Evolutionary conservation across 2,888 invertebrate species (phyloP).

Genomic region (Lasioglossum zephyrum): DNA sequence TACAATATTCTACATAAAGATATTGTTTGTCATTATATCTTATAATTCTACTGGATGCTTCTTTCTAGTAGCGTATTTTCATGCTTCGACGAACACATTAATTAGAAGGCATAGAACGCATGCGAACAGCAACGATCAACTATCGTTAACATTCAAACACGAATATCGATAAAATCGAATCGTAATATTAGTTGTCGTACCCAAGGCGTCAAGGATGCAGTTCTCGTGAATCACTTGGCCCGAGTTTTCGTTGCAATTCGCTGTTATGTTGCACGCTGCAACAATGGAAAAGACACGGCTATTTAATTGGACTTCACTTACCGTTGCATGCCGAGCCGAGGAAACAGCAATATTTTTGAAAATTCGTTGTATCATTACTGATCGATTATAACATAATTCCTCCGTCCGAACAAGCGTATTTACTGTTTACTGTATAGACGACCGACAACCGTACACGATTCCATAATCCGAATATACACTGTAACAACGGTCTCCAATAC

Average conservation of each 20-base stretch:
- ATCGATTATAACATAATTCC: neutral
- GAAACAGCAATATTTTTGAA: neutral
- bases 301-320: constrained; percentile 8
- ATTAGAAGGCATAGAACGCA: neutral
- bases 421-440: neutral
- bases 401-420: neutral
- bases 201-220: constrained; percentile 80
- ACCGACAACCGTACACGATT: neutral
- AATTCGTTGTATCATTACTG: neutral
- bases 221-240: constrained; percentile 78
- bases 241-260: constrained; percentile 66
- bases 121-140: constrained; percentile 14
- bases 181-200: constrained; percentile 71
- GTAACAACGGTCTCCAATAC: neutral
- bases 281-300: constrained; percentile 72
- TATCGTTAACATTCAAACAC: neutral
- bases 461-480: neutral
- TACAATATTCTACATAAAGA: too few species aligned
- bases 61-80: neutral
- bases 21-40: too few species aligned
- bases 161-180: constrained; percentile 15
- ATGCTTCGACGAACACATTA: neutral
- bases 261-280: constrained; percentile 80
- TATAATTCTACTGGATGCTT: too few species aligned
- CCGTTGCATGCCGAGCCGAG: neutral